A percentile compares a stretch with the other conserved stretches of the same genome.
Evolutionary conservation across 2,113 vertebrate species (phyloP).

Genomic region (Calonectris borealis): DNA sequence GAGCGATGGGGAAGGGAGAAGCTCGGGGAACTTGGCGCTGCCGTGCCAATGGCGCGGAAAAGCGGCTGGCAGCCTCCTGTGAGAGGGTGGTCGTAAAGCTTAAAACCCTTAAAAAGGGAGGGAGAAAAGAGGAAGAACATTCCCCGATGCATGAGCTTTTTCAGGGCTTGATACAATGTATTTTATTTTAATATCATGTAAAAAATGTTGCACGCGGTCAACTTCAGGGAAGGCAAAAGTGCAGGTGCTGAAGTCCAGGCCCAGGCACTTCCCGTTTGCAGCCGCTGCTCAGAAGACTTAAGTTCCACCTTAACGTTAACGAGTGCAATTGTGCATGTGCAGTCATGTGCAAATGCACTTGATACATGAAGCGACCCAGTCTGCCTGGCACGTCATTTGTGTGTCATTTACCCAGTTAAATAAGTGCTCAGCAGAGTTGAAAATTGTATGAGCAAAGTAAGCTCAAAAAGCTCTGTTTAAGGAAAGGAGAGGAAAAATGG

Average conservation of each 20-base stretch:
- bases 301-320: neutral
- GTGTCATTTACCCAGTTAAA: neutral
- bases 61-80: neutral
- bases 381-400: neutral
- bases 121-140: rapidly evolving
- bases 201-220: rapidly evolving
- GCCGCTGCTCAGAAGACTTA: rapidly evolving
- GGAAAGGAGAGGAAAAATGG: neutral
- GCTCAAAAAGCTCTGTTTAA: neutral
- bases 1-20: neutral
- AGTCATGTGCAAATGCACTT: neutral
- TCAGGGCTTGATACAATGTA: rapidly evolving
- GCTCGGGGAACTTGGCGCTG: neutral
- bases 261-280: rapidly evolving
- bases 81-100: neutral
- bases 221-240: neutral
- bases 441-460: neutral
- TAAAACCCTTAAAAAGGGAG: too few relatives aligned
- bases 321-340: rapidly evolving
- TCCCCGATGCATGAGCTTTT: rapidly evolving
- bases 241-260: neutral
- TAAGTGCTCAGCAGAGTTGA: neutral
- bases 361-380: neutral
- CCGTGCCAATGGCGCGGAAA: rapidly evolving
- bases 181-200: rapidly evolving